Percentiles rank a stretch among this genome's conserved stretches.
Conservation (phyloP, 2,113 vertebrate species). For the Lasiurus borealis region DNA sequence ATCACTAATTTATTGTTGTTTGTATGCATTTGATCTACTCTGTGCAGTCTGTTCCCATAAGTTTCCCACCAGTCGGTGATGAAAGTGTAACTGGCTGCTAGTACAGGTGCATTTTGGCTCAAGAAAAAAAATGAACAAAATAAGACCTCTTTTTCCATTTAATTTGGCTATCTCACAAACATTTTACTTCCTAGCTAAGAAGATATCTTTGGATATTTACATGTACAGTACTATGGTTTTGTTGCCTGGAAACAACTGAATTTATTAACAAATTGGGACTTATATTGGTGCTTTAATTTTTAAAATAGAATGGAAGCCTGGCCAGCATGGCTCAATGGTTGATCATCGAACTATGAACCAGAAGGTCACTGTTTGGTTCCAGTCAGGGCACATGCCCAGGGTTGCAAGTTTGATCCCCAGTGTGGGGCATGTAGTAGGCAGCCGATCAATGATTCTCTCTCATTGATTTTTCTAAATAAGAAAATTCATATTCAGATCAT, state of each 20-base stretch:
- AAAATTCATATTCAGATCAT: too few species aligned
- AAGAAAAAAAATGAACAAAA: not conserved
- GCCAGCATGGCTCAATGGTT: too few species aligned
- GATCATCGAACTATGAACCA: too few species aligned
- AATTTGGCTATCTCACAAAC: not conserved
- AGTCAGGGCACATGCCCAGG: too few species aligned
- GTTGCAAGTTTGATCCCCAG: too few species aligned
- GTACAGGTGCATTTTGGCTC: constrained; percentile 53
- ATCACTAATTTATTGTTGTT: constrained; percentile 70
- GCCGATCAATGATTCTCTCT: too few species aligned
- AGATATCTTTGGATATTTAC: constrained; percentile 54
- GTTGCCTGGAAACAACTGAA: not conserved
- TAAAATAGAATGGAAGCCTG: too few species aligned
- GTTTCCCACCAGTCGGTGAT: constrained; percentile 62
- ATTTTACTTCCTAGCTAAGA: constrained; percentile 62
- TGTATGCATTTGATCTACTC: constrained; percentile 65
- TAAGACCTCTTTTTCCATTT: too few species aligned
- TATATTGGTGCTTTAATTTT: not conserved
- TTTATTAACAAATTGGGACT: constrained; percentile 58
- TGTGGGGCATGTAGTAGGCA: too few species aligned
- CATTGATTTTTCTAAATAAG: too few species aligned
- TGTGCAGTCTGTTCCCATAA: constrained; percentile 73
- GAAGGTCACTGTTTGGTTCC: too few species aligned
- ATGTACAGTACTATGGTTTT: constrained; percentile 68
- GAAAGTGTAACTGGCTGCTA: constrained; percentile 72